Evolutionary conservation across 2,888 invertebrate genomes (phyloP).

Genomic region (Polia nebulosa): DNA sequence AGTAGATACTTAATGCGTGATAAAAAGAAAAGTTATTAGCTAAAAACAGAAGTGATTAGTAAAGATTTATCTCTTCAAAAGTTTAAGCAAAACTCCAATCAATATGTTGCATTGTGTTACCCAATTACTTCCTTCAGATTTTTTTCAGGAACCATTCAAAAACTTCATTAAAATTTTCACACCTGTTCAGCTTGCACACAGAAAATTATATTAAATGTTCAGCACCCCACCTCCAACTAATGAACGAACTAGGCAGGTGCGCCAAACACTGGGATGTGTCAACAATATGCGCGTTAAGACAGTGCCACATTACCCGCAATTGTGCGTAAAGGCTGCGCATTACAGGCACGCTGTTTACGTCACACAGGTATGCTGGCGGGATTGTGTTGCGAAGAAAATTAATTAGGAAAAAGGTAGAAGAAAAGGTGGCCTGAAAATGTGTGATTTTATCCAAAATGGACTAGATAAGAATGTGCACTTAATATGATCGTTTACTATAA

Average conservation of each 20-base stretch:
- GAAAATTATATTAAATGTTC: not conserved
- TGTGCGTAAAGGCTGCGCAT: slow-evolving; percentile 21
- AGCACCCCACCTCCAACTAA: slow-evolving; percentile 26
- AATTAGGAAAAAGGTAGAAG: not conserved
- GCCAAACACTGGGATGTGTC: slow-evolving; percentile 37
- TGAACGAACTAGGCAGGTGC: slow-evolving; percentile 42
- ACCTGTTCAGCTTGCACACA: not conserved
- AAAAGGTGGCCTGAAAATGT: not conserved
- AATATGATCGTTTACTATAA: not conserved
- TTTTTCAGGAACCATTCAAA: not conserved
- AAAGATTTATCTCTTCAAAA: not conserved
- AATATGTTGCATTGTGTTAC: not conserved
- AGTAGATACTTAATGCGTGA: not conserved
- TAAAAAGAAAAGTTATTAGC: not conserved
- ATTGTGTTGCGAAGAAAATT: slow-evolving; percentile 19
- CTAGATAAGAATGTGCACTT: no score
- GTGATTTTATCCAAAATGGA: no score
- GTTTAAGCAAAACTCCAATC: not conserved
- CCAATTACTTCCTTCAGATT: not conserved
- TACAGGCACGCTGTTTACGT: slow-evolving; percentile 17
- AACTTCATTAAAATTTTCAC: not conserved
- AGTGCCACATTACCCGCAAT: slow-evolving; percentile 35
- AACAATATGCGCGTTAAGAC: slow-evolving; percentile 37
- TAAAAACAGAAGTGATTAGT: not conserved
- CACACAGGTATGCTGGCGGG: slow-evolving; percentile 27